Conservation (phyloP, 2,113 vertebrate genomes). For the Empidonax traillii region DNA sequence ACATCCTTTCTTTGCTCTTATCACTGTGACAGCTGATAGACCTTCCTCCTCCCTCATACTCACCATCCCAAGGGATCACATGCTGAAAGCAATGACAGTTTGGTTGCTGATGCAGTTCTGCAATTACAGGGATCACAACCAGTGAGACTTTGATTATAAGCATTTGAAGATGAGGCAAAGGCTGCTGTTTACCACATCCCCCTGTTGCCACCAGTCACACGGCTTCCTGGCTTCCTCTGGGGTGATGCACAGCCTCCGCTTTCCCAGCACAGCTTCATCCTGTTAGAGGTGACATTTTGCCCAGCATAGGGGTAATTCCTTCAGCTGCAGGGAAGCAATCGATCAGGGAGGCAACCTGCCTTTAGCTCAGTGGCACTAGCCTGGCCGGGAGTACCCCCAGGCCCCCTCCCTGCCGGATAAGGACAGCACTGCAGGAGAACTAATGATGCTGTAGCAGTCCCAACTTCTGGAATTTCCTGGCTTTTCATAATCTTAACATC, state of each 20-base stretch:
- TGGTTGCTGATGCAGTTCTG: neutral
- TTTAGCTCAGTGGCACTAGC: neutral
- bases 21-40: neutral
- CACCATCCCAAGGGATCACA: neutral
- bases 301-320: neutral
- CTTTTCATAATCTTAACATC: slow-evolving; percentile 46
- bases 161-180: neutral
- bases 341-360: neutral
- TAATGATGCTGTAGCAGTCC: neutral
- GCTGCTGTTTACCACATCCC: neutral
- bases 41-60: neutral
- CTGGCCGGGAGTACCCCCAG: neutral
- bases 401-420: neutral
- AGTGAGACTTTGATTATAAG: neutral
- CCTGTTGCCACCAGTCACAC: fast-evolving
- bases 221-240: neutral
- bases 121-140: neutral
- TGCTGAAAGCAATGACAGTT: neutral
- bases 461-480: slow-evolving; percentile 58
- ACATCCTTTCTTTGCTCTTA: neutral
- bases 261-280: fast-evolving
- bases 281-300: neutral
- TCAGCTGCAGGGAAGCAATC: neutral
- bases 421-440: neutral
- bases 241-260: neutral